A percentile compares a stretch with the other conserved stretches of the same genome.
Evolutionary conservation across 2,113 vertebrate genomes (phyloP).

Genomic region (Thymallus thymallus): DNA sequence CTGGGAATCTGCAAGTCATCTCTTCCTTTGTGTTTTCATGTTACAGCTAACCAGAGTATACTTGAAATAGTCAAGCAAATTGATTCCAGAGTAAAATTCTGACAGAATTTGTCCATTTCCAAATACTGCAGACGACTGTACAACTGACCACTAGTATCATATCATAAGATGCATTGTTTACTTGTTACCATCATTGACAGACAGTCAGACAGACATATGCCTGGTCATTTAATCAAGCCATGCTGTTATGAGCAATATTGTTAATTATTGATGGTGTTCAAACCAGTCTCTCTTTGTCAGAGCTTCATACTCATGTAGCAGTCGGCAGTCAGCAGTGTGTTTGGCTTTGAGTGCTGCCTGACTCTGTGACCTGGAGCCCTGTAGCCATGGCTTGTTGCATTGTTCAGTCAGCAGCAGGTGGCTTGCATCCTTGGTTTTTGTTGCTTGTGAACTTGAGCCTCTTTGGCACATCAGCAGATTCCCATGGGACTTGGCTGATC

Average conservation of each 20-base stretch:
- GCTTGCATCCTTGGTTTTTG: slow-evolving; percentile 66
- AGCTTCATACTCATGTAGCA: slow-evolving; percentile 58
- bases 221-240: slow-evolving; percentile 50
- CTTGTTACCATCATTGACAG: neutral
- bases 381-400: slow-evolving; percentile 59
- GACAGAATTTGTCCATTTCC: too few relatives aligned
- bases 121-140: neutral
- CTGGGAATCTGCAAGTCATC: slow-evolving; percentile 27
- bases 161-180: neutral
- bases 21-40: neutral
- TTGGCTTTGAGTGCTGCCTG: slow-evolving; percentile 47
- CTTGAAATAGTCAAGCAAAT: neutral
- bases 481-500: slow-evolving; percentile 63
- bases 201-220: slow-evolving; percentile 1
- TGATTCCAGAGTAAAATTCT: neutral
- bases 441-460: slow-evolving; percentile 71
- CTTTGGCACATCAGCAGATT: slow-evolving; percentile 67
- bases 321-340: slow-evolving; percentile 33
- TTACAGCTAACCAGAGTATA: neutral
- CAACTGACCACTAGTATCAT: neutral
- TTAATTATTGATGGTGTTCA: slow-evolving; percentile 66
- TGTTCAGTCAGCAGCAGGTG: slow-evolving; percentile 74
- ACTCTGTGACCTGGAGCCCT: slow-evolving; percentile 40
- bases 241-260: slow-evolving; percentile 55
- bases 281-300: slow-evolving; percentile 52